Conservation (phyloP, 2,113 vertebrate genomes). For the Cnemophilus loriae region DNA sequence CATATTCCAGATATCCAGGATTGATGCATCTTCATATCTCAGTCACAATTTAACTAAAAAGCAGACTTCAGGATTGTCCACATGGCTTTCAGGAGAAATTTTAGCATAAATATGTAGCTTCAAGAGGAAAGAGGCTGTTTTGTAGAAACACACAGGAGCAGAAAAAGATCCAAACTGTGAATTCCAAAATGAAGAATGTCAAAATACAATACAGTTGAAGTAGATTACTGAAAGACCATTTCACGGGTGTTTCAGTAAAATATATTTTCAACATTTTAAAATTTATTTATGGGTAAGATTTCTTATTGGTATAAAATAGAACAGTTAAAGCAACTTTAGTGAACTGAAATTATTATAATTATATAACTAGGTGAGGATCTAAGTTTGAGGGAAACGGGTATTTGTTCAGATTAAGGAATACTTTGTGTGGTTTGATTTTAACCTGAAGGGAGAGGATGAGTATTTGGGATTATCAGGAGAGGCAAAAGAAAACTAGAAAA, state of each 20-base stretch:
- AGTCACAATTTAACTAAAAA: background rate
- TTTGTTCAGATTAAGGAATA: background rate
- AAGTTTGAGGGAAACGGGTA: accelerated
- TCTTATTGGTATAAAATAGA: background rate
- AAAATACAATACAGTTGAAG: background rate
- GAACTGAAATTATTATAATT: background rate
- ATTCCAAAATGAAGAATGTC: background rate
- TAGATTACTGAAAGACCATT: background rate
- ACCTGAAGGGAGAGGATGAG: background rate
- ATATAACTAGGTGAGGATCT: background rate
- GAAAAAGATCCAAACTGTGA: background rate
- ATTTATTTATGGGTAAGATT: background rate
- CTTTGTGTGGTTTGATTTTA: background rate
- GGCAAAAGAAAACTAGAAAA: background rate
- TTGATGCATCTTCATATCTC: background rate
- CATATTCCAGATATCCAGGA: background rate
- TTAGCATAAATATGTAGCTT: background rate
- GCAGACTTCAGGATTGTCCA: accelerated
- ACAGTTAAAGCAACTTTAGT: background rate
- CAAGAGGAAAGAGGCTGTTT: background rate
- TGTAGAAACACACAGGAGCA: accelerated
- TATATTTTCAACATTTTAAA: background rate
- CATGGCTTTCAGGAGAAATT: background rate
- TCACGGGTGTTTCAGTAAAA: background rate
- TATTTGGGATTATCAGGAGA: background rate